These are phyloP conservation scores for Lithophane socia DNA, from an alignment of 2,888 invertebrate genomes.

Conservation along the genomic window DNA sequence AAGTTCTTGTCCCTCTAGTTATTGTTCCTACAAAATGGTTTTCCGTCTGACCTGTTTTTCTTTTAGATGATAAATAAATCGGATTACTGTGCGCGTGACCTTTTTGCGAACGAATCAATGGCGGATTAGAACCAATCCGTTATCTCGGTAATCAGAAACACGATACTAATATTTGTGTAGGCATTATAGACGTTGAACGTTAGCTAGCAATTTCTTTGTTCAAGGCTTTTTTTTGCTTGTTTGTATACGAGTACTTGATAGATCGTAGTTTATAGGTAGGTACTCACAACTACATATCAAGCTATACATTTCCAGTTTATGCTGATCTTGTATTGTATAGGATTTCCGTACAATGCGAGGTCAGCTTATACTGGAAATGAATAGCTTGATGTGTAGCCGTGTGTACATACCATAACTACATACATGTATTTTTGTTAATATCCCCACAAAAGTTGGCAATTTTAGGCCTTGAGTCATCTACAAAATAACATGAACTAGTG, in stretches of 20 bases:
- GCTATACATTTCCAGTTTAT: too few species aligned
- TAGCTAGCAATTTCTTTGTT: constrained; percentile 13
- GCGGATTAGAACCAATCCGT: constrained; percentile 55
- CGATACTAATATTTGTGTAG: constrained; percentile 36
- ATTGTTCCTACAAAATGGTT: constrained; percentile 17
- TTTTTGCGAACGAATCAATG: constrained; percentile 57
- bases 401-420: too few species aligned
- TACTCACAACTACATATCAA: too few species aligned
- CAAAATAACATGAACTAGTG: too few species aligned
- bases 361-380: too few species aligned
- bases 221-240: not conserved
- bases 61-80: constrained; percentile 53
- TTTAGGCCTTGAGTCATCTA: too few species aligned
- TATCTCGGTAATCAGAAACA: constrained; percentile 57
- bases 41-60: constrained; percentile 53
- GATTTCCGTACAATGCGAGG: too few species aligned
- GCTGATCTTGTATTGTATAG: too few species aligned
- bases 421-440: too few species aligned
- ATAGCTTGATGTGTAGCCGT: too few species aligned
- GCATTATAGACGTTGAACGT: constrained; percentile 14
- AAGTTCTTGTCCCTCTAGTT: too few species aligned
- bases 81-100: constrained; percentile 56
- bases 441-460: too few species aligned
- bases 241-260: not conserved
- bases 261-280: not conserved